Evolutionary conservation across 2,113 vertebrate genomes (phyloP).

Genomic region (Pionites leucogaster): DNA sequence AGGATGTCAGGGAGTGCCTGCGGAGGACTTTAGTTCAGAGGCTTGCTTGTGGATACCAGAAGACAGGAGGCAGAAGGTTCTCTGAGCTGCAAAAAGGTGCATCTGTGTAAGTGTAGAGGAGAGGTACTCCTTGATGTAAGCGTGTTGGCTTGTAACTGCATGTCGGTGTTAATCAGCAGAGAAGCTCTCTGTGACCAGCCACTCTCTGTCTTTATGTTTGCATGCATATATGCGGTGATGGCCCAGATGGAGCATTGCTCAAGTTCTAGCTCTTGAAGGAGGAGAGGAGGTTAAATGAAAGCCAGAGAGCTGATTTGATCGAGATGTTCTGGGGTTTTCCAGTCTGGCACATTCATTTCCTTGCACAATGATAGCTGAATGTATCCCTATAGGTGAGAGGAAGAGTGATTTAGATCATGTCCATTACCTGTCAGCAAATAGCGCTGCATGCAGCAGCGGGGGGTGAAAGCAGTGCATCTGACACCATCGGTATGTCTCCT

Average conservation of each 20-base stretch:
- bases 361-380: constrained; percentile 56
- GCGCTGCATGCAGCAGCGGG: not conserved
- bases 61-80: not conserved
- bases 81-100: too few relatives aligned
- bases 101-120: accelerated
- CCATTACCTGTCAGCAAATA: constrained; percentile 52
- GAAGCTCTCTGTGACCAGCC: accelerated
- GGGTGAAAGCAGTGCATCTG: not conserved
- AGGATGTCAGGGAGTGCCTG: too few relatives aligned
- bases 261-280: constrained; percentile 24
- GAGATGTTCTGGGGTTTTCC: constrained; percentile 45
- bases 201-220: accelerated
- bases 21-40: not conserved
- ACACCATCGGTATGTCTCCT: not conserved
- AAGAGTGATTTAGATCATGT: constrained; percentile 35
- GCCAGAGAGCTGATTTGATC: constrained; percentile 44
- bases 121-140: not conserved
- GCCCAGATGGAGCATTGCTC: not conserved
- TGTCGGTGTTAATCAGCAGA: too few relatives aligned
- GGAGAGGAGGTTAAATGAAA: constrained; percentile 60
- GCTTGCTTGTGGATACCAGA: not conserved
- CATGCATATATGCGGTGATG: not conserved
- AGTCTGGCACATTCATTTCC: constrained; percentile 64
- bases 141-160: not conserved
- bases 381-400: constrained; percentile 43